Evolutionary conservation across 1,140 invertebrate genomes (phyloP).

Genomic region (Elysia chlorotica): DNA sequence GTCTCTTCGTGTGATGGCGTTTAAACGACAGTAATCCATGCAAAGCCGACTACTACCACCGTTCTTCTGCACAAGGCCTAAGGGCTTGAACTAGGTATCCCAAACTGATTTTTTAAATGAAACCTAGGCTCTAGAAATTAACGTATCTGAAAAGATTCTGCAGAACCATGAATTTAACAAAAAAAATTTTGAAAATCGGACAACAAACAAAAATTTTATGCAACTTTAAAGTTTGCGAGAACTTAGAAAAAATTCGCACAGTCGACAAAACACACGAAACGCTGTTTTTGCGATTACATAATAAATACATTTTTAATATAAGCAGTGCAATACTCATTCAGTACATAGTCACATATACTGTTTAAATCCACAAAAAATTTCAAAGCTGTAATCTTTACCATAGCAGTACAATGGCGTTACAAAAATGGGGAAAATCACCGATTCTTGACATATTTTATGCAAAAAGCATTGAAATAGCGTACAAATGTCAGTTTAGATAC

Average conservation of each 20-base stretch:
- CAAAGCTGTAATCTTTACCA: background rate
- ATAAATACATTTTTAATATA: background rate
- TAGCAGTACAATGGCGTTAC: background rate
- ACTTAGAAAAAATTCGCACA: background rate
- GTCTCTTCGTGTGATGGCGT: no score
- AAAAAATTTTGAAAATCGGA: background rate
- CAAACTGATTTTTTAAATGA: conserved; percentile 8
- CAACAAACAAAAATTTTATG: background rate
- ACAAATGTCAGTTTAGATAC: background rate
- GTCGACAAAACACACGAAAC: background rate
- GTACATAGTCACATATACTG: background rate
- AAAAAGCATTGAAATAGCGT: background rate
- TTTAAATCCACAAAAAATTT: background rate
- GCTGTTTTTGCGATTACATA: background rate
- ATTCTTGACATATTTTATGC: no score
- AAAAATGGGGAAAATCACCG: background rate
- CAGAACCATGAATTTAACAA: background rate
- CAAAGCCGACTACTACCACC: no score
- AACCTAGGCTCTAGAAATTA: background rate
- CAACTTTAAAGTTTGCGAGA: background rate
- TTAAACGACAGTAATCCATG: no score
- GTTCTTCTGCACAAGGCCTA: no score
- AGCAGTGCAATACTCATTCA: no score
- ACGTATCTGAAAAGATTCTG: background rate
- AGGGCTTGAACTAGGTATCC: no score